These are phyloP conservation scores for Pristionchus fissidentatus DNA, from an alignment of 2,888 invertebrate species.

Conservation along the genomic window DNA sequence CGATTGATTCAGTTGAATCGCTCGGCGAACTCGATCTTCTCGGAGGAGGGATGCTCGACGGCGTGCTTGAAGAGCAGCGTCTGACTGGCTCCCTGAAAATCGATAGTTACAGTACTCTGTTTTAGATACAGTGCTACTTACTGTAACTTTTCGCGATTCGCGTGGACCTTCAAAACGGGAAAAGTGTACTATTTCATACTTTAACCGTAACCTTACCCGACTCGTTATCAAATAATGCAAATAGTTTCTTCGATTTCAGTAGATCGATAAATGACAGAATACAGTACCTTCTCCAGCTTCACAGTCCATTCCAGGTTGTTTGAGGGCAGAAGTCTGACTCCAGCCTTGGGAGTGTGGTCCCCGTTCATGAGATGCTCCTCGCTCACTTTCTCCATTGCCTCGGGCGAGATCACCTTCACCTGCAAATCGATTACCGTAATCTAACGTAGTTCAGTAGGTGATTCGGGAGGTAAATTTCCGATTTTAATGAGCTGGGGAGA, in stretches of 20 bases:
- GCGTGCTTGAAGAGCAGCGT: conserved; percentile 6
- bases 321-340: conserved; percentile 35
- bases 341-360: conserved; percentile 24
- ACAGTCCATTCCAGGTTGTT: conserved; percentile 66
- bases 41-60: conserved; percentile 25
- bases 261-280: not conserved
- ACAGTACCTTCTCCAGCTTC: conserved; percentile 49
- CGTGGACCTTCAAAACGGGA: too few species aligned
- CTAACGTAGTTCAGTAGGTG: not conserved
- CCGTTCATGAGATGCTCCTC: conserved; percentile 1
- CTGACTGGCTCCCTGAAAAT: conserved; percentile 46
- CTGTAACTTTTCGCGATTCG: too few species aligned
- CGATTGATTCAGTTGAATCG: not conserved
- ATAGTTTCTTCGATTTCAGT: not conserved
- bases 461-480: not conserved
- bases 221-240: too few species aligned
- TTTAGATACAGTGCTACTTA: too few species aligned
- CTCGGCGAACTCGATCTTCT: conserved; percentile 42
- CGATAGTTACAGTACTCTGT: not conserved
- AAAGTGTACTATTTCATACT: too few species aligned
- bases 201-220: too few species aligned
- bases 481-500: too few species aligned
- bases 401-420: conserved; percentile 54
- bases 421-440: conserved; percentile 36
- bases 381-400: conserved; percentile 12